Percentiles rank a stretch among this genome's conserved stretches.
Conservation (phyloP, 1,140 invertebrate species). For the Danaus melanippus region DNA sequence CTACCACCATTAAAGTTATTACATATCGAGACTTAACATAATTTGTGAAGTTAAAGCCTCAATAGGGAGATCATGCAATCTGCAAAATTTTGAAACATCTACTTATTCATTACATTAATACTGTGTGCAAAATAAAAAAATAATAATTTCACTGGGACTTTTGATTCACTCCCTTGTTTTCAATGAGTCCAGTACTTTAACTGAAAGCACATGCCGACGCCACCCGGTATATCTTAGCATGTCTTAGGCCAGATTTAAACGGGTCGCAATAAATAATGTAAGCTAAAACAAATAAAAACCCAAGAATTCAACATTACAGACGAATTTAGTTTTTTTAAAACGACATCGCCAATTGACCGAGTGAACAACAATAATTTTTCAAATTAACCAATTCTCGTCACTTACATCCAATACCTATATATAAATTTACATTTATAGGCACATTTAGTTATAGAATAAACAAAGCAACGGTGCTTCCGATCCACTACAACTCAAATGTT, state of each 20-base stretch:
- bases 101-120: slow-evolving; percentile 61
- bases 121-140: slow-evolving; percentile 60
- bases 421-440: slow-evolving; percentile 70
- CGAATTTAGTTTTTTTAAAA: slow-evolving; percentile 37
- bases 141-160: slow-evolving; percentile 63
- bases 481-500: slow-evolving; percentile 61
- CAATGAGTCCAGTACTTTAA: slow-evolving; percentile 41
- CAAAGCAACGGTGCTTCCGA: slow-evolving; percentile 62
- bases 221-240: slow-evolving; percentile 42
- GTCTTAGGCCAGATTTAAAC: slow-evolving; percentile 50
- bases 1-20: slow-evolving; percentile 53
- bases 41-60: slow-evolving; percentile 51
- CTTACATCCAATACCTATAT: slow-evolving; percentile 60
- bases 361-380: slow-evolving; percentile 43
- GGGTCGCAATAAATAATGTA: slow-evolving; percentile 4
- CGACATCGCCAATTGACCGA: slow-evolving; percentile 23
- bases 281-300: slow-evolving; percentile 15
- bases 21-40: slow-evolving; percentile 47
- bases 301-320: slow-evolving; percentile 16
- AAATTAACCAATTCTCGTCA: slow-evolving; percentile 52
- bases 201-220: slow-evolving; percentile 38
- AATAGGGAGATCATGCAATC: slow-evolving; percentile 52
- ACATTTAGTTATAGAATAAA: slow-evolving; percentile 69
- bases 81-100: slow-evolving; percentile 50
- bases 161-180: slow-evolving; percentile 31